phyloP scores from a whole-genome alignment of 2,797 vertebrate species.

The Sardinella longiceps region DNA sequence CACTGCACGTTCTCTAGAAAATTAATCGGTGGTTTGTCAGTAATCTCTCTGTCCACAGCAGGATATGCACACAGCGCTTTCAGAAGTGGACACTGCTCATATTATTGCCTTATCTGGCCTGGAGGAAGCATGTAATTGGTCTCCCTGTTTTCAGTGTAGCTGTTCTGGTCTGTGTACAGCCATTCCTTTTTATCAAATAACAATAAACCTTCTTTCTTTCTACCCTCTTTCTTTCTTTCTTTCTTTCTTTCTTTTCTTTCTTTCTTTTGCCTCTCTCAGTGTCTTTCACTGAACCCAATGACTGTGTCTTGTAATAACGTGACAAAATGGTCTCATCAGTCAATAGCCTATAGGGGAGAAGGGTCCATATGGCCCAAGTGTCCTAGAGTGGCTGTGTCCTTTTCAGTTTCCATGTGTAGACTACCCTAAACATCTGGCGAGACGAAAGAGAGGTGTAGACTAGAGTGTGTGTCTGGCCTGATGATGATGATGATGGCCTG shows the following conservation, averaged over 20 bases:
- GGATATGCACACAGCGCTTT: not conserved
- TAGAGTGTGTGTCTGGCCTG: not conserved
- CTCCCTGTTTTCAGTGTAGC: not conserved
- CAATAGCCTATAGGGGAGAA: not conserved
- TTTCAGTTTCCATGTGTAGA: not conserved
- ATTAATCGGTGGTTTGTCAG: slow-evolving; percentile 3
- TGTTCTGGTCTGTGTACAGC: not conserved
- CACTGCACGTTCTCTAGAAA: not conserved
- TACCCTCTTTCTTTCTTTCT: not conserved
- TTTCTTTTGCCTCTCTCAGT: not conserved
- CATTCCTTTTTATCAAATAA: not conserved
- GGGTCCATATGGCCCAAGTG: not conserved
- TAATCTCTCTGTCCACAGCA: not conserved
- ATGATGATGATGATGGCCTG: not conserved
- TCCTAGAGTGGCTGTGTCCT: not conserved
- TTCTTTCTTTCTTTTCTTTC: not conserved
- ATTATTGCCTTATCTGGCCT: not conserved
- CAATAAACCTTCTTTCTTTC: not conserved
- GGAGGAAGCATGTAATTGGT: not conserved
- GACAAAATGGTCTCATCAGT: not conserved
- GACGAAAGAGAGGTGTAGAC: not conserved
- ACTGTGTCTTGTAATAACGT: not conserved
- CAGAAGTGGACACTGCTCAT: not conserved
- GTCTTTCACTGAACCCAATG: not conserved
- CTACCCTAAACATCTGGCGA: not conserved